Evolutionary conservation across 2,797 vertebrate genomes (phyloP).

Genomic region (Gymnoscopelus microlampas): DNA sequence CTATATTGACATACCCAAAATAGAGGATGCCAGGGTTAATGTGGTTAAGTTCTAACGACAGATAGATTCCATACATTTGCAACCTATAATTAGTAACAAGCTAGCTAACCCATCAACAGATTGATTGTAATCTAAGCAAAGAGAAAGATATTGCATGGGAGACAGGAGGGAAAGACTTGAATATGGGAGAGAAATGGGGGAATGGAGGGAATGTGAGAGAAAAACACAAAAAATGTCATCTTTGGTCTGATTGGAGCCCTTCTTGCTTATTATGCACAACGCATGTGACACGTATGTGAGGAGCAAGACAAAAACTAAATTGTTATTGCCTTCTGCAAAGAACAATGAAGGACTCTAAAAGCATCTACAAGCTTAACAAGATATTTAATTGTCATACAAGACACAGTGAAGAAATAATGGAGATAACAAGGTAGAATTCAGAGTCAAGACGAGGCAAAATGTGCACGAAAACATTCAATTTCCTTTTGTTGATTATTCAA

Average conservation of each 20-base stretch:
- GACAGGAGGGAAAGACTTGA: background rate
- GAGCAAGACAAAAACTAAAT: constrained; percentile 46
- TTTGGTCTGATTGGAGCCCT: constrained; percentile 44
- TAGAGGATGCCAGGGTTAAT: no score
- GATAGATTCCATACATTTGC: constrained; percentile 4
- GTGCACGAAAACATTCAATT: background rate
- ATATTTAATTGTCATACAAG: constrained; percentile 18
- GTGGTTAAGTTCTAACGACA: no score
- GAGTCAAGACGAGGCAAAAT: background rate
- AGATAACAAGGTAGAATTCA: background rate
- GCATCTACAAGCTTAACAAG: constrained; percentile 31
- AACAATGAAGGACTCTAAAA: constrained; percentile 44
- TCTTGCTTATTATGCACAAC: constrained; percentile 46
- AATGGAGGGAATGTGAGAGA: background rate
- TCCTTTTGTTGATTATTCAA: background rate
- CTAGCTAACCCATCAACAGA: constrained; percentile 3
- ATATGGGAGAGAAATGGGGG: background rate
- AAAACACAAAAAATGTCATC: constrained; percentile 19
- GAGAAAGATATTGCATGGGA: constrained; percentile 5
- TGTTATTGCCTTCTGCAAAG: constrained; percentile 28
- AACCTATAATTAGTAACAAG: background rate
- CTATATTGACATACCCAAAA: no score
- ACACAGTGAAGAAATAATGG: background rate
- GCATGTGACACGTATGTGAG: constrained; percentile 43
- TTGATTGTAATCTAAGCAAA: constrained; percentile 5